A percentile compares a stretch with the other conserved stretches of the same genome.
Evolutionary conservation across 2,888 invertebrate genomes (phyloP).

Genomic region (Oeneis ivallda): DNA sequence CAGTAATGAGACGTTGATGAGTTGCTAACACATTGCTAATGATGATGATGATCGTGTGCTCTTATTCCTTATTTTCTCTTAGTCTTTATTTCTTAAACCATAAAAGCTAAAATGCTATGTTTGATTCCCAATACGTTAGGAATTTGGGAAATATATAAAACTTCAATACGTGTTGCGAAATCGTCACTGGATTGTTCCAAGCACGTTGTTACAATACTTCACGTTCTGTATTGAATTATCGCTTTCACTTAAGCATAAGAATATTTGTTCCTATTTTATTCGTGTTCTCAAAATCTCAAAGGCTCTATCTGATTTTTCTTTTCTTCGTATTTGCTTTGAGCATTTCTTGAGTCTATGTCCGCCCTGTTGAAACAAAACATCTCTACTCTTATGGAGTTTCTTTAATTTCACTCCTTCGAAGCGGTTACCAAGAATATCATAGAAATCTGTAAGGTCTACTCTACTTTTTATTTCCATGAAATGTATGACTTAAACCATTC

Average conservation of each 20-base stretch:
- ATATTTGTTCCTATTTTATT: conserved; percentile 10
- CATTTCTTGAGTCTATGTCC: no score
- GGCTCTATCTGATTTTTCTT: no score
- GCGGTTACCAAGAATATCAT: no score
- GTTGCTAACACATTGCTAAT: no score
- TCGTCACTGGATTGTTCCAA: conserved; percentile 18
- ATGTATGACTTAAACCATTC: background rate
- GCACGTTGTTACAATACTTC: conserved; percentile 28
- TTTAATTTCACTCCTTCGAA: no score
- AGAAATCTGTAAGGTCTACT: no score
- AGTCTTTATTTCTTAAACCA: background rate
- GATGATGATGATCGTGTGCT: no score
- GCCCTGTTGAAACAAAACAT: no score
- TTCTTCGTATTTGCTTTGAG: no score
- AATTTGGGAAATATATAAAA: conserved; percentile 11
- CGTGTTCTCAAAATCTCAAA: no score
- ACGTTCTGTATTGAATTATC: conserved; percentile 28
- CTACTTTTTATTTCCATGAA: background rate
- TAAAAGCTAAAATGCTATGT: background rate
- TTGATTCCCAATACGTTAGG: conserved; percentile 3
- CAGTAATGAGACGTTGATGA: no score
- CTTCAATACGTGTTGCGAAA: conserved; percentile 4
- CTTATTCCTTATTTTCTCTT: background rate
- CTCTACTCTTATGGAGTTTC: no score
- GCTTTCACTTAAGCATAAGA: conserved; percentile 6